Conservation (phyloP, 2,888 invertebrate genomes). For the Papilio protenor region DNA sequence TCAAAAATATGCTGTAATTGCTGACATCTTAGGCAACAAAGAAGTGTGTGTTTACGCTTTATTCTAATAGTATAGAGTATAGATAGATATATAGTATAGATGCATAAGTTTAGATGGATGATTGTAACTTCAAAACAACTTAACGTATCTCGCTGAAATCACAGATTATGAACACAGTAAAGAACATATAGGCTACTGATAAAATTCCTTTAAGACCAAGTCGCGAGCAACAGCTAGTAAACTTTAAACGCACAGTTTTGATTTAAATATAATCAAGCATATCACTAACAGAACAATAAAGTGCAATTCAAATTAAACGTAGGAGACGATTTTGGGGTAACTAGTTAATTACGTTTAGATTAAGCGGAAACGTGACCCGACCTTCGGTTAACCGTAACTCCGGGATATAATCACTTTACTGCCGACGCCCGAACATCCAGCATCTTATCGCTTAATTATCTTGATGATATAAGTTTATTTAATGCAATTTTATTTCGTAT, state of each 20-base stretch:
- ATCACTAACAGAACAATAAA: neutral
- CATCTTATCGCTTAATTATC: slow-evolving; percentile 40
- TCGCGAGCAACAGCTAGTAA: neutral
- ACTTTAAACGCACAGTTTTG: neutral
- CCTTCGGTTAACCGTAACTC: slow-evolving; percentile 47
- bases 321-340: slow-evolving; percentile 47
- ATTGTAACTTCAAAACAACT: too few species aligned
- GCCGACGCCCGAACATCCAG: slow-evolving; percentile 36
- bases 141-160: too few species aligned
- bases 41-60: too few species aligned
- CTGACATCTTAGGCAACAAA: too few species aligned
- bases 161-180: too few species aligned
- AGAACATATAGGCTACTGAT: too few species aligned
- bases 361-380: slow-evolving; percentile 44
- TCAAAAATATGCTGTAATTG: too few species aligned
- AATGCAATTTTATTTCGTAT: slow-evolving; percentile 19
- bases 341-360: slow-evolving; percentile 50
- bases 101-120: too few species aligned
- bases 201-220: too few species aligned
- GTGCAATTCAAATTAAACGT: slow-evolving; percentile 21
- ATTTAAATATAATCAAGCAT: neutral
- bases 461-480: slow-evolving; percentile 19
- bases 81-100: too few species aligned
- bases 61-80: too few species aligned
- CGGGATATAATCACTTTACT: slow-evolving; percentile 49